Conservation (phyloP, 2,797 vertebrate genomes). For the Ctenosaura bakeri region DNA sequence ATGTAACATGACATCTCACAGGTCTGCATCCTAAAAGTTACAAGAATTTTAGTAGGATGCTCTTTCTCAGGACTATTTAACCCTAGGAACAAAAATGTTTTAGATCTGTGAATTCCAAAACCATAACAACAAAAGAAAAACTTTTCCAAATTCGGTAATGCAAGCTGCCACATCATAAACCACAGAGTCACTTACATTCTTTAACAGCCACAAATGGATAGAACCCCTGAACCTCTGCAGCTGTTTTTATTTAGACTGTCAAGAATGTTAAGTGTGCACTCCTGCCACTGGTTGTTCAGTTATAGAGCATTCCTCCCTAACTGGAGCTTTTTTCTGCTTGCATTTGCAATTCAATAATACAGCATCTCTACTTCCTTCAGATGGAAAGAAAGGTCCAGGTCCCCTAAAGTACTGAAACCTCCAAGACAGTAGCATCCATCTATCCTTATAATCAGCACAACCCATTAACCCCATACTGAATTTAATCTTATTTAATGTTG, state of each 20-base stretch:
- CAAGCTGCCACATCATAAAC: conserved; percentile 20
- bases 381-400: neutral
- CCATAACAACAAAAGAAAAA: conserved; percentile 37
- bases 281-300: neutral
- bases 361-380: neutral
- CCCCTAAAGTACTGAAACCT: neutral
- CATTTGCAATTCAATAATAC: neutral
- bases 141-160: conserved; percentile 36
- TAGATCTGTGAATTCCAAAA: conserved; percentile 39
- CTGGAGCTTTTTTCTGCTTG: neutral
- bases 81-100: conserved; percentile 45
- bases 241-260: conserved; percentile 6
- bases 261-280: neutral
- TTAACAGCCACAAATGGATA: neutral
- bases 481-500: neutral
- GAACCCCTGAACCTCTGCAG: conserved; percentile 14
- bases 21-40: conserved; percentile 24
- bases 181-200: conserved; percentile 14
- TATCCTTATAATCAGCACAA: neutral
- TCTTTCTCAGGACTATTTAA: conserved; percentile 36
- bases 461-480: neutral
- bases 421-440: neutral
- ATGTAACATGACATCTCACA: conserved; percentile 37
- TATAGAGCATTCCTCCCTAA: neutral
- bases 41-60: conserved; percentile 13